Percentiles rank a stretch among this genome's conserved stretches.
Conservation (phyloP, 2,888 invertebrate species). For the Lamellibrachia columna region DNA sequence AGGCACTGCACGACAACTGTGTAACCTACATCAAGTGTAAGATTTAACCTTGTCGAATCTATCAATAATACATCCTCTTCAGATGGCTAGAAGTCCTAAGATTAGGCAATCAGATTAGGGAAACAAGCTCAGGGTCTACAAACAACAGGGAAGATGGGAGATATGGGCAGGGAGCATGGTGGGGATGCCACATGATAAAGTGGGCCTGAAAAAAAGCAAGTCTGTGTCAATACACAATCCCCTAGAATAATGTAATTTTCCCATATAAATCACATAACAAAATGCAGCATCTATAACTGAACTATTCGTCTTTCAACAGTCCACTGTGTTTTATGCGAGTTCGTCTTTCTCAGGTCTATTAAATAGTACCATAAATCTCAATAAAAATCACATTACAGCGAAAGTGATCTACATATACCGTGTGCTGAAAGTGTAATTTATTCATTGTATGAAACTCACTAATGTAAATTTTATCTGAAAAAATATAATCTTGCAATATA, state of each 20-base stretch:
- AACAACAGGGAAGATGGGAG: neutral
- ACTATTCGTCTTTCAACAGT: neutral
- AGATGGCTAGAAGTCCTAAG: neutral
- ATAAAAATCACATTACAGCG: neutral
- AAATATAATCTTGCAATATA: neutral
- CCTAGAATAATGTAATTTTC: neutral
- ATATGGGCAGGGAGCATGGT: neutral
- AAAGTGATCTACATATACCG: neutral
- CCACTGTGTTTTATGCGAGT: neutral
- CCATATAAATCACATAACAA: neutral
- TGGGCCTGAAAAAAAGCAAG: neutral
- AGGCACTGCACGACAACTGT: neutral
- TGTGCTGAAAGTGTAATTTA: neutral
- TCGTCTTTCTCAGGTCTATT: neutral
- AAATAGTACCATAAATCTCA: neutral
- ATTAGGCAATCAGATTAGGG: neutral
- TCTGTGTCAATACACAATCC: neutral
- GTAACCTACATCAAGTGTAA: neutral
- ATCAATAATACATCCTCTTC: neutral
- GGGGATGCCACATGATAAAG: neutral
- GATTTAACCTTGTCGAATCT: neutral
- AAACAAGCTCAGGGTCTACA: neutral
- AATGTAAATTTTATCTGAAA: neutral
- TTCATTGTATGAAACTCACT: constrained; percentile 16
- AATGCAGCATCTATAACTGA: neutral